Evolutionary conservation across 1,140 invertebrate genomes (phyloP).

Genomic region (Bombus pascuorum): DNA sequence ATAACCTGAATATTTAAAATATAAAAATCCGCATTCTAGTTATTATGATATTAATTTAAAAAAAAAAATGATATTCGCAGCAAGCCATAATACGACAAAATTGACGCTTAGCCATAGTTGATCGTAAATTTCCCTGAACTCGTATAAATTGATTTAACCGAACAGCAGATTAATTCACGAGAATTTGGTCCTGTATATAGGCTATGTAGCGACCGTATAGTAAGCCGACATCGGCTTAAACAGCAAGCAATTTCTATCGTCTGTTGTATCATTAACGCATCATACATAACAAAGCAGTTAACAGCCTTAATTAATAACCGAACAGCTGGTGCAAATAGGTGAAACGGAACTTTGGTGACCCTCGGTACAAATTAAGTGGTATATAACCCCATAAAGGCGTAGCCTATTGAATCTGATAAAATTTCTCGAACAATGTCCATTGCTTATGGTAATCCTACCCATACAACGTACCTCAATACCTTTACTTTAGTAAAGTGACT

Average conservation of each 20-base stretch:
- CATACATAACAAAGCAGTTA: slow-evolving; percentile 23
- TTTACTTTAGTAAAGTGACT: background rate
- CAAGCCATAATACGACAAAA: background rate
- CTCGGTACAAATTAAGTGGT: slow-evolving; percentile 49
- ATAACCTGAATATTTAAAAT: too few species aligned
- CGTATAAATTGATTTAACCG: slow-evolving; percentile 16
- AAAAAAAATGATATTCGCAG: background rate
- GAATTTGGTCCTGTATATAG: background rate
- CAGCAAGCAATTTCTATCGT: slow-evolving; percentile 56
- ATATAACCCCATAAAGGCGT: background rate
- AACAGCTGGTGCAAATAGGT: slow-evolving; percentile 30
- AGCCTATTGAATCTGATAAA: slow-evolving; percentile 6
- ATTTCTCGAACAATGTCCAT: background rate
- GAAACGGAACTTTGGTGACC: slow-evolving; percentile 39
- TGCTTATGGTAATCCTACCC: background rate
- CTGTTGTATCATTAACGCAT: slow-evolving; percentile 21
- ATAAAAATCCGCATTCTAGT: too few species aligned
- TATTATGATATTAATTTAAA: background rate
- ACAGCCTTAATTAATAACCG: slow-evolving; percentile 60
- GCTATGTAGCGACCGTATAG: background rate
- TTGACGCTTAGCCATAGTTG: background rate
- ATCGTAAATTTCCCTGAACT: background rate
- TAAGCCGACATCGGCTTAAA: slow-evolving; percentile 35
- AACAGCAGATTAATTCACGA: slow-evolving; percentile 4
- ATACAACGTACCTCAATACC: background rate